Conservation (phyloP, 2,113 vertebrate species). For the Cyprinodon brontotheroides region DNA sequence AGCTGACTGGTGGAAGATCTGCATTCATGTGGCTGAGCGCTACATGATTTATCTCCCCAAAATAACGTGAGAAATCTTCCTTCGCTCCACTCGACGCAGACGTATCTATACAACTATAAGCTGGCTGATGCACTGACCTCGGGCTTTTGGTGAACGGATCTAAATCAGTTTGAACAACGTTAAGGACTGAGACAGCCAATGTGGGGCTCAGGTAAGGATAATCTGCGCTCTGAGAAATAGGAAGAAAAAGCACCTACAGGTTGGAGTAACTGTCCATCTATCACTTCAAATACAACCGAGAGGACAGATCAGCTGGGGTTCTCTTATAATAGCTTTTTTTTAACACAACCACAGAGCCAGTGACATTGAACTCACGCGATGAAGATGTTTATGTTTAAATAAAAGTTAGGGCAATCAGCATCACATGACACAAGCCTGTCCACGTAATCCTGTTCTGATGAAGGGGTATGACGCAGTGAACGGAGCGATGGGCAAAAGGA, state of each 20-base stretch:
- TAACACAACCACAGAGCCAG: slow-evolving; percentile 43
- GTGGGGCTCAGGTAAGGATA: slow-evolving; percentile 76
- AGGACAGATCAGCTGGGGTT: slow-evolving; percentile 16
- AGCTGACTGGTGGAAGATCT: slow-evolving; percentile 31
- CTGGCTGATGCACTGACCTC: slow-evolving; percentile 36
- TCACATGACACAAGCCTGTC: slow-evolving; percentile 24
- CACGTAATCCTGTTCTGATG: slow-evolving; percentile 32
- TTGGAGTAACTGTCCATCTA: slow-evolving; percentile 51
- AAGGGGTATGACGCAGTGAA: slow-evolving; percentile 17
- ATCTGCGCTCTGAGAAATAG: slow-evolving; percentile 15
- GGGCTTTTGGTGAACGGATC: slow-evolving; percentile 29
- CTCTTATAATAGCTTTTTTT: slow-evolving; percentile 57
- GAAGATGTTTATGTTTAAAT: slow-evolving; percentile 54
- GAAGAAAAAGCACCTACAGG: slow-evolving; percentile 11
- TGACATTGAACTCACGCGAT: slow-evolving; percentile 31
- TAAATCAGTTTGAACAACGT: slow-evolving; percentile 26
- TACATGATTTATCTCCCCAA: slow-evolving; percentile 30
- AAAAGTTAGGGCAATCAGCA: slow-evolving; percentile 27
- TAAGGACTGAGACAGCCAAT: slow-evolving; percentile 50
- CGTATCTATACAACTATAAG: slow-evolving; percentile 18
- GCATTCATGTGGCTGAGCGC: slow-evolving; percentile 12
- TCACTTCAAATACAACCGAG: slow-evolving; percentile 50
- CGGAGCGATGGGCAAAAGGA: slow-evolving; percentile 5
- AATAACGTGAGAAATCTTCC: slow-evolving; percentile 27
- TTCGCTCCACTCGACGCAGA: slow-evolving; percentile 15